Percentiles rank a stretch among this genome's conserved stretches.
These are phyloP conservation scores for Gallirallus australis DNA, from an alignment of 2,797 vertebrate genomes.

Conservation along the genomic window DNA sequence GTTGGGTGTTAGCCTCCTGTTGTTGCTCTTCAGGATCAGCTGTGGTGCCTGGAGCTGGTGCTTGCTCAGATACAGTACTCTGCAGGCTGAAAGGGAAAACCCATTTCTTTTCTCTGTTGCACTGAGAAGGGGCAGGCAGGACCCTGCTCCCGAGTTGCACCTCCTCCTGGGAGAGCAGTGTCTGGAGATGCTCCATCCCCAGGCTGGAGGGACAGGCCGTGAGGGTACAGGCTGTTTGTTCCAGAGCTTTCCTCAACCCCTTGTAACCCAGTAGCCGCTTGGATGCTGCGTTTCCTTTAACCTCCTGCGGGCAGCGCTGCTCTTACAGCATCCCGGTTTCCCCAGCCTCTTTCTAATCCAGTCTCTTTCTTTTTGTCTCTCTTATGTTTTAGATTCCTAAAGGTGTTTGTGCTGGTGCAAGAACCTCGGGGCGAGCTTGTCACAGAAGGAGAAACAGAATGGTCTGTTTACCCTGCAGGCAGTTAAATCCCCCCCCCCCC, in stretches of 20 bases:
- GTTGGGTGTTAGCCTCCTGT: neutral
- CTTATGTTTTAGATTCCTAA: slow-evolving; percentile 95
- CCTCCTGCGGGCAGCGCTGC: slow-evolving; percentile 15
- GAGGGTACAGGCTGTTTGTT: neutral
- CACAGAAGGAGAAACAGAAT: slow-evolving; percentile 78
- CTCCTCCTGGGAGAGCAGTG: neutral
- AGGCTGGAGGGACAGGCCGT: neutral
- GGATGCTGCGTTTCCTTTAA: slow-evolving; percentile 18
- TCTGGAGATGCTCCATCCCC: neutral
- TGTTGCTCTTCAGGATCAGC: neutral
- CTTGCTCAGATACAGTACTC: neutral
- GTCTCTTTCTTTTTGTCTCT: slow-evolving; percentile 78
- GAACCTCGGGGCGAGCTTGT: slow-evolving; percentile 89
- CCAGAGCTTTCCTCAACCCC: neutral
- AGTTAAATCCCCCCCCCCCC: slow-evolving; percentile 59
- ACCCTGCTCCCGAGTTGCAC: neutral
- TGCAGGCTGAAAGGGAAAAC: neutral
- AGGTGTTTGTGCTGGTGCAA: slow-evolving; percentile 85
- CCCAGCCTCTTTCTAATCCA: slow-evolving; percentile 63
- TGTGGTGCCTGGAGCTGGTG: neutral
- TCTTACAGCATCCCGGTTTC: slow-evolving; percentile 39
- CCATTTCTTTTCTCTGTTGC: neutral
- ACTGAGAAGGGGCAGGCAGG: neutral
- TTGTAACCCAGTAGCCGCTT: neutral
- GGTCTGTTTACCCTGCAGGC: slow-evolving; percentile 74